Base-by-base conservation (phyloP, 2,797 vertebrate genomes). In the Pseudochirops cupreus region DNA sequence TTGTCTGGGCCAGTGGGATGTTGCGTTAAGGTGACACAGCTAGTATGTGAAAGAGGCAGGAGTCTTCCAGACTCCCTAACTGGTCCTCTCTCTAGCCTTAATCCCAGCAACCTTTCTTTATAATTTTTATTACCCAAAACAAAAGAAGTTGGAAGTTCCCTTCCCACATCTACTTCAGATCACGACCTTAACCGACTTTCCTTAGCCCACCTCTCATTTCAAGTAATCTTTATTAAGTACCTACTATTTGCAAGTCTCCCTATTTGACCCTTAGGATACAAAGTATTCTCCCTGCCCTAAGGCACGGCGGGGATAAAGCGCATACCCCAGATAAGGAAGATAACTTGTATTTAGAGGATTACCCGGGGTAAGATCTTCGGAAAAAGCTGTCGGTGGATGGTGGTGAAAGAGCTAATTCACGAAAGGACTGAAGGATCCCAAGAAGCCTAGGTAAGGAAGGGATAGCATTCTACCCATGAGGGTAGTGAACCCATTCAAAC, bases 291-390 rank as follows among this genome's bases (percentile, higher is more conserved):
- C 39, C 39, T 87, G 74, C 39, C 74, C 39, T 87, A 26, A 50
- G 39, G 74, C 39, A 87, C 3, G 1, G 33, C 46, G 39, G 39
- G n/a, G 39, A 50, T 46, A 87, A 50, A 0, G 9, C 39, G 9
- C 9, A 12, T 12, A 26, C 7, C 31, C 1, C 9, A 0, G 74
- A 50, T 46, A 87, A 26, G 21, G 4, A 50, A 87, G 24, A 24
- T 12, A 50, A 87, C 1, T 82, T 26, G 10, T 50, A 87, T 87
- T 87, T 87, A 87, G 39, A 87, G 74, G 10, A 87, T 87, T 50
- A 87, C 3, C 39, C 3, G 0, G 39, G 7, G 3, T 0, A 0
- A 11, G 39, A 28, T 11, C 2, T 0, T 82, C 7, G 26, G 74
- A 82, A 82, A 74, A 46, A 46, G 39, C 74, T 50, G 28, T 39